Evolutionary conservation across 2,888 invertebrate genomes (phyloP), one percentile per base, ranked within the genome.

Genomic region (Pecten maximus): DNA sequence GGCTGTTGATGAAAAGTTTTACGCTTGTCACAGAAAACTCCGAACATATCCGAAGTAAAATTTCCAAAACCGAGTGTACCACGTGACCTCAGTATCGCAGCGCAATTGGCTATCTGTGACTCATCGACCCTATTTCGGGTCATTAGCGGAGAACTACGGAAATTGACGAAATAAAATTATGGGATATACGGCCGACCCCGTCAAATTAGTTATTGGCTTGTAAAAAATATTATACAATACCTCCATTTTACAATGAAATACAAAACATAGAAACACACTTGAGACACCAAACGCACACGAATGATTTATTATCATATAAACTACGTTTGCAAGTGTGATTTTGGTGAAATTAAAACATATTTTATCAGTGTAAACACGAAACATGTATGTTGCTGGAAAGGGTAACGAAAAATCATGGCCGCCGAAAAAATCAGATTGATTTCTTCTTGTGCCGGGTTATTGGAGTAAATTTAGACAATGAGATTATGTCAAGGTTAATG

Each of bases 1-100:
- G 98, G 98, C 98, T 98, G 98, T 98, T 98, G 98, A 98, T 98
- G 98, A 98, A 98, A 98, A 98, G 98, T 98, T 98, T 98, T 98
- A 98, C 98, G 98, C 98, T 98, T 98, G 98, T 98, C 98, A 98
- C 98, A 98, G 98, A 97, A 97, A 97, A 97, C 97, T 97, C 93
- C 96, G 96, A 95, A 95, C 93, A 95, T 94, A 95, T 91, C 96
- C 96, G 97, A 96, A 94, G 91, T 92, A 91, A 91, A 94, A 94
- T 93, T 93, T 93, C 92, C 91, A 91, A 93, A 91, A 91, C 95
- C 95, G 94, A 95, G 94, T 94, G 93, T 93, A 95, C 92, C 96
- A 96, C 93, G 95, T 96, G 96, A 92, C 90, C 74, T 23, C 48
- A 89, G 87, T 39, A 35, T 19, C 35, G 40, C 28, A 60, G 50